Percentiles rank a stretch among this genome's conserved stretches.
phyloP scores from a whole-genome alignment of 2,113 vertebrate species.

The Brienomyrus brachyistius region DNA sequence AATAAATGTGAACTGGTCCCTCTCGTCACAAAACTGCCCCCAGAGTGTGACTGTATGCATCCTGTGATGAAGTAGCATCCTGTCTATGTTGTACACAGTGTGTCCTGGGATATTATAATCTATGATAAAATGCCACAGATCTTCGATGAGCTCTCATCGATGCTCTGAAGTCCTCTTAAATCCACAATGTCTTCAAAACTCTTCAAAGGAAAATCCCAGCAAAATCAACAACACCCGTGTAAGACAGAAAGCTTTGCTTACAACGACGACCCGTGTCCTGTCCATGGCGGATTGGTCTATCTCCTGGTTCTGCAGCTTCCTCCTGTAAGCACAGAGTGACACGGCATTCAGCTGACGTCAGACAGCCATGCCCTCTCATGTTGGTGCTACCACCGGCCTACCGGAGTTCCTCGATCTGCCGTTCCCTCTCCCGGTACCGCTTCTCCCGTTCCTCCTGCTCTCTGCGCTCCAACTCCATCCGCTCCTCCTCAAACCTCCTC shows the following conservation, averaged over 20 bases:
- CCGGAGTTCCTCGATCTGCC: conserved; percentile 93
- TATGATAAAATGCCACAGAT: neutral
- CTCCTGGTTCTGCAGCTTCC: conserved; percentile 74
- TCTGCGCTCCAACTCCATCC: conserved; percentile 87
- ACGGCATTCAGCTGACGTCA: conserved; percentile 61
- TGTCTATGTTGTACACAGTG: neutral
- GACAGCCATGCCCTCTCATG: neutral
- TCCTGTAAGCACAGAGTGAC: conserved; percentile 52
- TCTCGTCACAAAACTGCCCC: neutral
- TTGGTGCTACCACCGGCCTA: conserved; percentile 22
- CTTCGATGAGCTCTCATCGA: neutral
- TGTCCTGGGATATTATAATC: neutral
- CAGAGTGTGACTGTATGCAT: neutral
- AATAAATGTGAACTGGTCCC: neutral
- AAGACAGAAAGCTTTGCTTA: conserved; percentile 51
- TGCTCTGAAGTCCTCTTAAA: neutral
- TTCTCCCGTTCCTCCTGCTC: conserved; percentile 90
- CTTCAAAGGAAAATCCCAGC: neutral
- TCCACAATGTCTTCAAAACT: neutral
- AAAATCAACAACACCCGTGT: neutral
- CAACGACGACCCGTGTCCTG: conserved; percentile 69
- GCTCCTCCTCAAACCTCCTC: conserved; percentile 84
- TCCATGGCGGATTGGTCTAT: conserved; percentile 77
- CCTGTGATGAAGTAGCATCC: neutral
- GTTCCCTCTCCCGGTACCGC: conserved; percentile 82